Evolutionary conservation across 1,140 invertebrate genomes (phyloP).

Genomic region (Heliconius hermathena): DNA sequence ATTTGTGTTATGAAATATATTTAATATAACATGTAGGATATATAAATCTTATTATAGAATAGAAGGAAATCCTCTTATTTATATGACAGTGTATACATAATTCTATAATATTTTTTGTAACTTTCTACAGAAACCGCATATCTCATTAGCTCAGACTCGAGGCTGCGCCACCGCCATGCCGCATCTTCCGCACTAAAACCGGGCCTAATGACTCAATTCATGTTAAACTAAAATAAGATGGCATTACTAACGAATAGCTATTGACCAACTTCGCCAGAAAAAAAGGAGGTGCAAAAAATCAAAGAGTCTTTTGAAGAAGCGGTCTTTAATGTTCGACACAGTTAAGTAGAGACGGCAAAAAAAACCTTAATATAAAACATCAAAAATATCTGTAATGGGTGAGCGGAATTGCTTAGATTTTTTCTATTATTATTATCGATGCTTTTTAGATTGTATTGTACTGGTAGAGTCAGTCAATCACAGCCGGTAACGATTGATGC

Average conservation of each 20-base stretch:
- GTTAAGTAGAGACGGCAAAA: constrained; percentile 8
- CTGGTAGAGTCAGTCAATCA: neutral
- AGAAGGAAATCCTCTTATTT: neutral
- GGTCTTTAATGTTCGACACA: constrained; percentile 21
- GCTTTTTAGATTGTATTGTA: neutral
- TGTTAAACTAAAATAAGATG: constrained; percentile 12
- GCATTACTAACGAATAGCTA: constrained; percentile 29
- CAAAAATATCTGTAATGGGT: neutral
- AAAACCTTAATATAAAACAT: constrained; percentile 1
- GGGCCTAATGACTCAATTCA: constrained; percentile 18
- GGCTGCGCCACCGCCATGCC: neutral
- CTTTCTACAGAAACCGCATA: neutral
- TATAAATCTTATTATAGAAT: neutral
- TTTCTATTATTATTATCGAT: neutral
- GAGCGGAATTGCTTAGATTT: neutral
- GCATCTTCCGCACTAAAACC: constrained; percentile 13
- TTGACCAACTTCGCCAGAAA: constrained; percentile 32
- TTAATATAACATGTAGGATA: neutral
- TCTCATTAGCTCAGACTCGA: neutral
- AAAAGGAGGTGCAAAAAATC: constrained; percentile 20
- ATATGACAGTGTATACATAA: neutral
- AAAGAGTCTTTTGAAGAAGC: constrained; percentile 2
- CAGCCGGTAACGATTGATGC: neutral
- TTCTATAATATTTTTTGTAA: neutral
- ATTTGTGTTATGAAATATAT: too few species aligned